Conservation (phyloP, 1,140 invertebrate species). For the Bombyx mori region DNA sequence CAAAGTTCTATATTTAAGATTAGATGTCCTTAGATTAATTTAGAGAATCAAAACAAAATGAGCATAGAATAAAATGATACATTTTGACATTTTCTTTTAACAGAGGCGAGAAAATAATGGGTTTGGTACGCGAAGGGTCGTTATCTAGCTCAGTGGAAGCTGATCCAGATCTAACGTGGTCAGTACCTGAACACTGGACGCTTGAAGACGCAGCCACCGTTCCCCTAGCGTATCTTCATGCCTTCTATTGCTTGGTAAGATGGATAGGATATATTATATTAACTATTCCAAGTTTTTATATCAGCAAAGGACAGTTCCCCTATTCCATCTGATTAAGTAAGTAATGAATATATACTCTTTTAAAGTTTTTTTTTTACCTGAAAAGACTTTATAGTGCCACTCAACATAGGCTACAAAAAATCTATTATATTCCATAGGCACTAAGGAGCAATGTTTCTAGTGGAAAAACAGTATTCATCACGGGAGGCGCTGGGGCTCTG, state of each 20-base stretch:
- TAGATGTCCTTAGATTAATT: too few relatives aligned
- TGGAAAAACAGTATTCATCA: constrained; percentile 77
- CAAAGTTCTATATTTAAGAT: too few relatives aligned
- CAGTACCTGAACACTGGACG: constrained; percentile 79
- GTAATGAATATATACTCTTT: background rate
- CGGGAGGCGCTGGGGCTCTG: constrained; percentile 82
- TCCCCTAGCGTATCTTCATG: constrained; percentile 62
- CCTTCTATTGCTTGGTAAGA: constrained; percentile 70
- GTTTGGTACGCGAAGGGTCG: constrained; percentile 14
- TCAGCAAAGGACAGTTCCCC: too few relatives aligned
- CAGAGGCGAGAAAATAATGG: constrained; percentile 32
- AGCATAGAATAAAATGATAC: too few relatives aligned
- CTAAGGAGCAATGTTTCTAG: constrained; percentile 18
- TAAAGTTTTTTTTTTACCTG: constrained; percentile 2
- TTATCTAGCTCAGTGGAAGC: constrained; percentile 17
- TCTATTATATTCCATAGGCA: constrained; percentile 10
- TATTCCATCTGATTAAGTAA: too few relatives aligned
- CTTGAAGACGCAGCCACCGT: constrained; percentile 85
- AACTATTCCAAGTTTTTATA: background rate
- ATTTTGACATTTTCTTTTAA: background rate
- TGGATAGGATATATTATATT: background rate
- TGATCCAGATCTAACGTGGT: constrained; percentile 71
- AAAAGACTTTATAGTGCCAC: background rate
- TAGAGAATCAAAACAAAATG: too few relatives aligned
- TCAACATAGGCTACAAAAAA: background rate